Evolutionary conservation across 2,888 invertebrate species (phyloP), one percentile per base, ranked within the genome.

Genomic region (Resseliella maxima): DNA sequence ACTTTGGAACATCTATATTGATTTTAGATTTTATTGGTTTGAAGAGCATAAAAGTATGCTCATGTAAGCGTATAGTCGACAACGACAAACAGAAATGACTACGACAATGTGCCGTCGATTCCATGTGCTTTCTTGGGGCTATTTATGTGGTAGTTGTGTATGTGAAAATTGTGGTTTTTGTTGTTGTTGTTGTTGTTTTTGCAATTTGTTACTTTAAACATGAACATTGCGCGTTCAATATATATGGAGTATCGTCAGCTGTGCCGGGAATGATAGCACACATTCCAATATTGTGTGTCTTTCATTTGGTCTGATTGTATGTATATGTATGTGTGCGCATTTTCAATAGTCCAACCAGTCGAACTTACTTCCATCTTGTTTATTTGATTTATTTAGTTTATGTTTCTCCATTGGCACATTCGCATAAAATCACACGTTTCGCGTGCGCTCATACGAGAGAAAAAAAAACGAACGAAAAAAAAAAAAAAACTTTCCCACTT

Each of bases 221-320:
- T 72, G 31, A 2, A 0, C 18, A 35, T 72, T 24, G 31, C 31
- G 72, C 35, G 15, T 31, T 72, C 5, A 2, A 72, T 35, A 12
- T 72, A 35, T 72, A 15, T 72, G 31, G 3, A 15, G 31, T 35
- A 72, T 31, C 31, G 72, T 72, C 72, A 72, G 72, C 72, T 72
- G 72, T 72, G 72, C 72, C 72, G 72, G 72, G 31, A 31, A 12
- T 35, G 72, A 72, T 72, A 72, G 15, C 72, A 72, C 72, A 72
- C 31, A 35, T 31, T 27, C 6, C 72, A 15, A 72, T 72, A 72
- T 1, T 31, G 27, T 72, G 35, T 72, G 15, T 72, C n/a, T 72
- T 31, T 72, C 72, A 50, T 59, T 24, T n/a, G 59, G 5, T 59
- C n/a, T 6, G n/a, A 15, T 59, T 59, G 59, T 15, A 59, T 59